Evolutionary conservation across 1,140 invertebrate genomes (phyloP).

Genomic region (Anadara kagoshimensis): DNA sequence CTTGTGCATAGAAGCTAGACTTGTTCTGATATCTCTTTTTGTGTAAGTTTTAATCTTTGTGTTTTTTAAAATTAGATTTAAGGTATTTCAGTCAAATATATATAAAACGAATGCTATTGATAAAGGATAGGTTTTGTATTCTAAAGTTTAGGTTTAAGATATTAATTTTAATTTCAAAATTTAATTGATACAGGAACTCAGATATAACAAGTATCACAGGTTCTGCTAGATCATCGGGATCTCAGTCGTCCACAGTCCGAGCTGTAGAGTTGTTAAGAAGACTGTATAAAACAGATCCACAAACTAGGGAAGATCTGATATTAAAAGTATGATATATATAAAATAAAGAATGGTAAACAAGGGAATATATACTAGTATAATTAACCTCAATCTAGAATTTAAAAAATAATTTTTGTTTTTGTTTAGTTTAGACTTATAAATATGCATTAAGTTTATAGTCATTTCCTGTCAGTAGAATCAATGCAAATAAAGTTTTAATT

Average conservation of each 20-base stretch:
- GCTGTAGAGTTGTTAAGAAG: constrained; percentile 48
- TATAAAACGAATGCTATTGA: too few species aligned
- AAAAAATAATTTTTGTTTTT: background rate
- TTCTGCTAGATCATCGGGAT: constrained; percentile 31
- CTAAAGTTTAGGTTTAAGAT: too few species aligned
- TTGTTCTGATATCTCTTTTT: background rate
- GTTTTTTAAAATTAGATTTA: too few species aligned
- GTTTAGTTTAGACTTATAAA: background rate
- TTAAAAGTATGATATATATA: constrained; percentile 37
- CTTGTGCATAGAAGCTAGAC: background rate
- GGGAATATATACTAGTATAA: background rate
- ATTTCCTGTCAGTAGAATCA: too few species aligned
- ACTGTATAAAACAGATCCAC: constrained; percentile 47
- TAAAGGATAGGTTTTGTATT: too few species aligned
- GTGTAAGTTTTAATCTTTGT: too few species aligned
- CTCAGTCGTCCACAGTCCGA: constrained; percentile 43
- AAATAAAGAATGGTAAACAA: background rate
- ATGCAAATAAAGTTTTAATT: too few species aligned
- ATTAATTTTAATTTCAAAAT: too few species aligned
- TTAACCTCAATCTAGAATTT: background rate
- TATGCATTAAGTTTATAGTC: background rate
- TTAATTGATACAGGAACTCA: constrained; percentile 7
- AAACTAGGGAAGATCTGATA: constrained; percentile 47
- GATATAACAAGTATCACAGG: constrained; percentile 32
- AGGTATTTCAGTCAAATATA: too few species aligned